These are phyloP conservation scores for Andricus quercusramuli DNA, from an alignment of 2,888 invertebrate genomes.

Conservation along the genomic window DNA sequence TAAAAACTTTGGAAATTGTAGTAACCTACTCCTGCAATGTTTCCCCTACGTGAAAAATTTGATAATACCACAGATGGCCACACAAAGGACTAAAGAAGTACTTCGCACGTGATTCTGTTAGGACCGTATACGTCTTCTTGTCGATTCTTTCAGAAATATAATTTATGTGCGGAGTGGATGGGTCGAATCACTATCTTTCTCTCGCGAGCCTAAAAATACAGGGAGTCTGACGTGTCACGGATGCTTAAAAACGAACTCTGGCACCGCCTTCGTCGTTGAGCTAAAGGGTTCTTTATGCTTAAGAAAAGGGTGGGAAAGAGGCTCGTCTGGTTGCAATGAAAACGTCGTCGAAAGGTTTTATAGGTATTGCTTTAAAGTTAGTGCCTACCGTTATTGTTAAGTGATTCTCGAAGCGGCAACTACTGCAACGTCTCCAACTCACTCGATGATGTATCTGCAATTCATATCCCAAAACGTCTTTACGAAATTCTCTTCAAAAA, in stretches of 20 bases:
- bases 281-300: conserved; percentile 32
- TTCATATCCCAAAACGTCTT: background rate
- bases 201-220: conserved; percentile 30
- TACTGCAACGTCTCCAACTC: background rate
- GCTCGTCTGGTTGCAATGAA: conserved; percentile 36
- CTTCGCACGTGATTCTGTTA: conserved; percentile 3
- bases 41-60: background rate
- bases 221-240: conserved; percentile 25
- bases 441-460: background rate
- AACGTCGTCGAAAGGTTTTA: conserved; percentile 30
- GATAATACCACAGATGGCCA: background rate
- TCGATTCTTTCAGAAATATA: conserved; percentile 21
- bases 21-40: no score
- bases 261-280: conserved; percentile 13
- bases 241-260: conserved; percentile 27
- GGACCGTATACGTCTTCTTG: background rate
- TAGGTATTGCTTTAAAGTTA: conserved; percentile 36
- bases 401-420: conserved; percentile 20
- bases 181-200: conserved; percentile 32
- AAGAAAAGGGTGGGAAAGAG: conserved; percentile 18
- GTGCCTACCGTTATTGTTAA: conserved; percentile 27
- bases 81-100: background rate
- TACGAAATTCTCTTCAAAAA: background rate
- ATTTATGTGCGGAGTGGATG: conserved; percentile 18
- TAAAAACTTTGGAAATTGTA: no score